phyloP scores from a whole-genome alignment of 2,113 vertebrate genomes.

The Apodemus sylvaticus region DNA sequence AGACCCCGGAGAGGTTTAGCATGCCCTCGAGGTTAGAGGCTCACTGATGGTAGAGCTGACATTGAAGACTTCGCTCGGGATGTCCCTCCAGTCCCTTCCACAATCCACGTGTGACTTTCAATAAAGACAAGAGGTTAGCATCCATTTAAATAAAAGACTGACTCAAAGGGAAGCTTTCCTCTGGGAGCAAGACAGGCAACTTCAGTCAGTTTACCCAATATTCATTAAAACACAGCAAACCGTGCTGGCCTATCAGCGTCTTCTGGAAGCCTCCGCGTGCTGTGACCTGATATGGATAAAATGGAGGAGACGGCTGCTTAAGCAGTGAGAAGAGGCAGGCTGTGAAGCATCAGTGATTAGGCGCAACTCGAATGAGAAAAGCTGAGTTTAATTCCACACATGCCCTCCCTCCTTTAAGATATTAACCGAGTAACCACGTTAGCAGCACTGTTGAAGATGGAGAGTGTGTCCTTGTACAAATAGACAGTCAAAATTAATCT shows the following conservation, averaged over 20 bases:
- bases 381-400: slow-evolving; percentile 55
- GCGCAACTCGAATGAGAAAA: slow-evolving; percentile 59
- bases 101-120: not conserved
- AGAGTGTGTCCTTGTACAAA: slow-evolving; percentile 44
- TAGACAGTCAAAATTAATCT: slow-evolving; percentile 40
- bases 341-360: slow-evolving; percentile 67
- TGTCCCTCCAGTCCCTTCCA: not conserved
- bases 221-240: slow-evolving; percentile 80
- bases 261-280: slow-evolving; percentile 68
- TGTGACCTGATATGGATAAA: slow-evolving; percentile 75
- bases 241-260: slow-evolving; percentile 76
- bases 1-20: not conserved
- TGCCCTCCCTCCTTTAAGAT: slow-evolving; percentile 58
- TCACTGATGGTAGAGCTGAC: not conserved
- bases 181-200: slow-evolving; percentile 5
- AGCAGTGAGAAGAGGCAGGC: slow-evolving; percentile 77
- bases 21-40: not conserved
- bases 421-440: slow-evolving; percentile 73
- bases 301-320: slow-evolving; percentile 73
- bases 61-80: not conserved
- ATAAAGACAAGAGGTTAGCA: not conserved
- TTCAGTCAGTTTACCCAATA: slow-evolving; percentile 69
- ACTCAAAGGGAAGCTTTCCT: slow-evolving; percentile 41
- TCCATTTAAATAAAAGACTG: slow-evolving; percentile 24
- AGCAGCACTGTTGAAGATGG: slow-evolving; percentile 52